Conservation (phyloP, 2,797 vertebrate species). For the Muraenolepis orangiensis region DNA sequence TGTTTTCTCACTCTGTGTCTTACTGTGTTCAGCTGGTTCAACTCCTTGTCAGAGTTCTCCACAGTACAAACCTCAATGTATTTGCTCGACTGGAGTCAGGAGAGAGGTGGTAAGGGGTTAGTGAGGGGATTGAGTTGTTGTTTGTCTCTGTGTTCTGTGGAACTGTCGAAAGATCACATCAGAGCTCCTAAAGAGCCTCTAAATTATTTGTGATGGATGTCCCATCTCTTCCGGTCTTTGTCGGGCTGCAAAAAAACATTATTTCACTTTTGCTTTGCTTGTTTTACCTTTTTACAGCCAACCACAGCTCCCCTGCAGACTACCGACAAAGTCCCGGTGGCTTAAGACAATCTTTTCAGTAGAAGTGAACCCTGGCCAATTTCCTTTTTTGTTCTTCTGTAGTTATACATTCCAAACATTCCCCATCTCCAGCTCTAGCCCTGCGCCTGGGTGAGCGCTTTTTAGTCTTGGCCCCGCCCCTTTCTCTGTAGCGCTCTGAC, state of each 20-base stretch:
- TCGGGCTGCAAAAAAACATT: background rate
- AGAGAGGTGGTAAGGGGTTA: background rate
- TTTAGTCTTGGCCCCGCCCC: background rate
- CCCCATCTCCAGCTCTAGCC: background rate
- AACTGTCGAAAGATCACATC: background rate
- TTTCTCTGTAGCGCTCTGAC: conserved; percentile 7
- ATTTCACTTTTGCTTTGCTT: background rate
- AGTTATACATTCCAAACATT: conserved; percentile 8
- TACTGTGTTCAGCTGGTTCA: background rate
- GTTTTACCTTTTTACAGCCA: background rate
- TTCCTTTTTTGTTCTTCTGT: background rate
- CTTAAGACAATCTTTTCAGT: background rate
- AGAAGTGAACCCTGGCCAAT: background rate
- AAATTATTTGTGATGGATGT: background rate
- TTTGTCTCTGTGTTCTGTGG: background rate
- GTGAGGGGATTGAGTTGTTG: background rate
- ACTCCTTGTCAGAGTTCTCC: background rate
- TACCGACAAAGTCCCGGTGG: background rate
- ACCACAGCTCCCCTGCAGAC: background rate
- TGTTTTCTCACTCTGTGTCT: background rate
- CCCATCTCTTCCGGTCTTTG: background rate
- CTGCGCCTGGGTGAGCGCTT: background rate
- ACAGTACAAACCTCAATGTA: background rate
- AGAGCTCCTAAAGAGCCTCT: background rate
- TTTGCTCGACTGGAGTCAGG: background rate